Conservation (phyloP, 2,113 vertebrate genomes). For the Crypturellus undulatus region DNA sequence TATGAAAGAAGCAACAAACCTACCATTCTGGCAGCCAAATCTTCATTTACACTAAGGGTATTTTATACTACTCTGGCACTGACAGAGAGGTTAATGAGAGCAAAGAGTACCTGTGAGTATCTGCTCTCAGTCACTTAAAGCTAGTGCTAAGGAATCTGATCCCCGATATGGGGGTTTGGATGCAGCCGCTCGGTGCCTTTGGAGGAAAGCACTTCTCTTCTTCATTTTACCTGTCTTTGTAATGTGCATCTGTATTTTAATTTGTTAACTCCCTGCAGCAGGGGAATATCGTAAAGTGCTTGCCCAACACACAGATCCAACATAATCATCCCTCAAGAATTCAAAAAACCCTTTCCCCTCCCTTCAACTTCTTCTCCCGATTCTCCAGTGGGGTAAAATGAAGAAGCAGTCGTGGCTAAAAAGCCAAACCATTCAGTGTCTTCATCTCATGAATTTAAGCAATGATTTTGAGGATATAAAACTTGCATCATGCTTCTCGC, state of each 20-base stretch:
- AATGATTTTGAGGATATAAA: background rate
- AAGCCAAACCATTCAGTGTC: background rate
- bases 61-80: background rate
- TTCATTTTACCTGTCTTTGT: background rate
- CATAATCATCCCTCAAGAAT: background rate
- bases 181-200: background rate
- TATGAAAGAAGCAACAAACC: background rate
- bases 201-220: background rate
- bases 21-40: background rate
- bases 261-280: background rate
- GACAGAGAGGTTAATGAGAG: background rate
- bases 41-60: background rate
- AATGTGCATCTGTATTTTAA: background rate
- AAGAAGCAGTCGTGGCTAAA: background rate
- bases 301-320: background rate
- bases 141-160: background rate
- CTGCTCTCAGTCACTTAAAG: background rate
- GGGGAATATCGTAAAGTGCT: background rate
- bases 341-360: background rate
- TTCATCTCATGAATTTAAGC: background rate
- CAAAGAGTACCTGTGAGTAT: background rate
- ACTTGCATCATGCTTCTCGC: background rate
- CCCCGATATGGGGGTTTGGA: background rate
- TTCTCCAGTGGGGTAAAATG: background rate
- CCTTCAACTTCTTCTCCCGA: background rate